phyloP scores from a whole-genome alignment of 2,113 vertebrate species.

The Mohoua ochrocephala region DNA sequence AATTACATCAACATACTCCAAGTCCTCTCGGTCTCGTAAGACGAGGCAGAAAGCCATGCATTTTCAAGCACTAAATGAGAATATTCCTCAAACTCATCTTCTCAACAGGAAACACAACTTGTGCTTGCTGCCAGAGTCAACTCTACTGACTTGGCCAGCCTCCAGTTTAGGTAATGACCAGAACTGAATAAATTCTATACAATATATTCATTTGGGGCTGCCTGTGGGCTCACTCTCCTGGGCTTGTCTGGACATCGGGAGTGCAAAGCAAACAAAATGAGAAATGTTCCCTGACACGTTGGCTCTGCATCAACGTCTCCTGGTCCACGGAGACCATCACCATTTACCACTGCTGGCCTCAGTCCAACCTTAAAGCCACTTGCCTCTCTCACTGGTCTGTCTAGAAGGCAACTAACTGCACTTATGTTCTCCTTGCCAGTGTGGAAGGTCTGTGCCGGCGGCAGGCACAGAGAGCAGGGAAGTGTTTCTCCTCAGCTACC shows the following conservation, averaged over 20 bases:
- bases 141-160: neutral
- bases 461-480: neutral
- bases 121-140: constrained; percentile 14
- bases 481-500: neutral
- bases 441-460: fast-evolving
- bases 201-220: neutral
- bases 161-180: constrained; percentile 8
- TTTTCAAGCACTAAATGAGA: neutral
- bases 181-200: neutral
- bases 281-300: neutral
- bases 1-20: constrained; percentile 12
- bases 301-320: neutral
- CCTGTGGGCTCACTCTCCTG: neutral
- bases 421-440: fast-evolving
- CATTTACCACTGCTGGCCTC: neutral
- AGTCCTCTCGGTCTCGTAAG: neutral
- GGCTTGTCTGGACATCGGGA: neutral
- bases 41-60: neutral
- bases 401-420: neutral
- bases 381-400: neutral
- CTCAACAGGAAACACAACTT: neutral
- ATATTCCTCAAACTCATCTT: constrained; percentile 18
- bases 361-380: neutral
- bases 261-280: neutral
- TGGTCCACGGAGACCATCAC: neutral